Conservation (phyloP, 2,113 vertebrate species). For the Ploceus nigricollis region DNA sequence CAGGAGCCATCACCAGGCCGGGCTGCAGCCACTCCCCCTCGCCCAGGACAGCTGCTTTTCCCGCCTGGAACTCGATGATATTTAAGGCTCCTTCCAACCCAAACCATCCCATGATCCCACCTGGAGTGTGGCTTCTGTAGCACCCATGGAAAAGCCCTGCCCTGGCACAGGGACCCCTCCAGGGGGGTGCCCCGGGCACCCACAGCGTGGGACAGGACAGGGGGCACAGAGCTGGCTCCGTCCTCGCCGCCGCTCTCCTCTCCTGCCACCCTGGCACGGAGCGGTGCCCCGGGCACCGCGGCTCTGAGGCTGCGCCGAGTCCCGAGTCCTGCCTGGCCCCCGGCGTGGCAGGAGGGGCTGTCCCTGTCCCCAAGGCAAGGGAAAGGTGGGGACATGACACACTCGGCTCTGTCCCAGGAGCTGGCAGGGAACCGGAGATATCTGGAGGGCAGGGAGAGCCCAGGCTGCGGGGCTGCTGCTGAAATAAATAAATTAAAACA, state of each 20-base stretch:
- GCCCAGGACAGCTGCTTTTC: background rate
- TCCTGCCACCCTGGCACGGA: background rate
- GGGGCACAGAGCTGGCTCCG: background rate
- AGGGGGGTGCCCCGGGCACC: rapidly evolving
- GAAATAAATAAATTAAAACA: background rate
- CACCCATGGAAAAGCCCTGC: background rate
- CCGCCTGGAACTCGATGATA: rapidly evolving
- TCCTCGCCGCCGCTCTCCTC: background rate
- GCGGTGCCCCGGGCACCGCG: background rate
- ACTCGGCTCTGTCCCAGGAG: background rate
- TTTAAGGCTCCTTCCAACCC: background rate
- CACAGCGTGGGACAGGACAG: background rate
- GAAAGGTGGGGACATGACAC: background rate
- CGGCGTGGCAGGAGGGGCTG: background rate
- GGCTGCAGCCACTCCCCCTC: rapidly evolving
- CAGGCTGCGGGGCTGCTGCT: background rate
- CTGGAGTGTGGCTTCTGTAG: background rate
- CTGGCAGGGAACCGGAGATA: background rate
- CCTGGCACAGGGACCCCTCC: background rate
- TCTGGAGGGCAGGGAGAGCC: background rate
- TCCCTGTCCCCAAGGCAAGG: background rate
- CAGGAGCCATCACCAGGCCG: rapidly evolving
- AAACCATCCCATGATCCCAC: background rate
- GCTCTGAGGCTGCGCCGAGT: background rate
- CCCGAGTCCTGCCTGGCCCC: background rate